Base-by-base conservation (phyloP, 2,113 vertebrate genomes). In the Labeo catla region DNA sequence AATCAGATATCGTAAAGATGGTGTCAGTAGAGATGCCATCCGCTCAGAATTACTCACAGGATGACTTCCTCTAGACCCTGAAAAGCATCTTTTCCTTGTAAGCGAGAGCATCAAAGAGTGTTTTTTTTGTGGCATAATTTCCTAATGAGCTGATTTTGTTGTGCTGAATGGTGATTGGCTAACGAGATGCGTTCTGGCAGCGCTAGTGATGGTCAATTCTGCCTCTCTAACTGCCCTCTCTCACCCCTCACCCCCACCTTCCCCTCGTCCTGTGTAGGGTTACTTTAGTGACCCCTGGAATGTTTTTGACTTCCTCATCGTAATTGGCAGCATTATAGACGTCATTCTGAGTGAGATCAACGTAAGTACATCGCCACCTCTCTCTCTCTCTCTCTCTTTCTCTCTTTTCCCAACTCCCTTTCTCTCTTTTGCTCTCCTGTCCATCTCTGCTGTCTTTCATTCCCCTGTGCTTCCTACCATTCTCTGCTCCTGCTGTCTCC, bases 201-300 rank as follows among this genome's bases (percentile, higher is more conserved):
- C 57, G 21, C 73, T 81, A 36, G 66, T 72, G 23, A 47, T 76
- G 65, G 59, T 88, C 85, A 90, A 88, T 90, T 95, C 94, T 93
- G 94, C 95, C 97, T 97, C 96, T 98, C 97, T 99, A 99, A 99
- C 96, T 94, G 95, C 95, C 96, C 97, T 99, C 96, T 98, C 96
- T 96, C 95, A 96, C 96, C 97, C 86, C 83, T 59, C 74, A 77
- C 76, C 76, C 95, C 95, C 90, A 95, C 96, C 92, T 89, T 95
- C 92, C 96, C 92, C 93, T 97, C 95, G 95, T 96, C 97, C 96
- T 95, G 95, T 98, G 95, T 98, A 99, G 98, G 98, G 98, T 95
- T 99, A 99, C 97, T 99, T 99, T 99, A 99, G 98, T 99, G 98
- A 99, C 97, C 98, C 98, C 95, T 99, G 98, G 98, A 99, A 99